Conservation (phyloP, 2,113 vertebrate species). For the Mohoua ochrocephala region DNA sequence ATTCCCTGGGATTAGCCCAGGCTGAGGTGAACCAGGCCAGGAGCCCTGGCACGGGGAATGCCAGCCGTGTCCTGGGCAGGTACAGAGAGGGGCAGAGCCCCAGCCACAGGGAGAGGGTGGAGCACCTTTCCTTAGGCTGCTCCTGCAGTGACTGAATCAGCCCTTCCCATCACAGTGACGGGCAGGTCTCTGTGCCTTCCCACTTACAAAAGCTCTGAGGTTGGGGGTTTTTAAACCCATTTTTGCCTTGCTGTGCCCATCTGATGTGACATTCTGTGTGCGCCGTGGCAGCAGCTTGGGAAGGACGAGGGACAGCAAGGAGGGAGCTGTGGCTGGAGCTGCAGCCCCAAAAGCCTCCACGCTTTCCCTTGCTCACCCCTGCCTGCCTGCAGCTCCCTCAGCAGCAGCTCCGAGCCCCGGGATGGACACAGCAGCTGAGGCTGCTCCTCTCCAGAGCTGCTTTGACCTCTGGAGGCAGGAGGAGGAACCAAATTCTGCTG, state of each 20-base stretch:
- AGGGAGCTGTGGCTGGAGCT: neutral
- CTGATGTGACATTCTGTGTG: rapidly evolving
- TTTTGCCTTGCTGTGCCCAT: neutral
- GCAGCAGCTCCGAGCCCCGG: neutral
- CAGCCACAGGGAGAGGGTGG: rapidly evolving
- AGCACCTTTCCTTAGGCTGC: rapidly evolving
- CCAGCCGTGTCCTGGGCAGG: neutral
- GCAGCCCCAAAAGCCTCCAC: neutral
- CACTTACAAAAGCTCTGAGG: neutral
- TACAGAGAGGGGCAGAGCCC: neutral
- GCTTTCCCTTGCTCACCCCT: rapidly evolving
- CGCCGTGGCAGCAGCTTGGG: neutral
- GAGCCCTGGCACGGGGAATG: neutral
- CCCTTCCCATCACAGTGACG: rapidly evolving
- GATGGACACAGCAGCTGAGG: rapidly evolving
- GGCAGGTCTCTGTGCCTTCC: neutral
- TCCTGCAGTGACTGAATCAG: rapidly evolving
- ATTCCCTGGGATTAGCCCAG: rapidly evolving
- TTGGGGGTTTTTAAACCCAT: rapidly evolving
- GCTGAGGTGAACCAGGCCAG: neutral
- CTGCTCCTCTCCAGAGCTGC: neutral
- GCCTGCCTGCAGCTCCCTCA: neutral
- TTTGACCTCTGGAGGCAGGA: neutral
- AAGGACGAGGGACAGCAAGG: rapidly evolving
- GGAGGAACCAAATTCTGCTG: neutral